A percentile compares a stretch with the other conserved stretches of the same genome.
phyloP scores from a whole-genome alignment of 2,797 vertebrate species.

The Vespertilio murinus region DNA sequence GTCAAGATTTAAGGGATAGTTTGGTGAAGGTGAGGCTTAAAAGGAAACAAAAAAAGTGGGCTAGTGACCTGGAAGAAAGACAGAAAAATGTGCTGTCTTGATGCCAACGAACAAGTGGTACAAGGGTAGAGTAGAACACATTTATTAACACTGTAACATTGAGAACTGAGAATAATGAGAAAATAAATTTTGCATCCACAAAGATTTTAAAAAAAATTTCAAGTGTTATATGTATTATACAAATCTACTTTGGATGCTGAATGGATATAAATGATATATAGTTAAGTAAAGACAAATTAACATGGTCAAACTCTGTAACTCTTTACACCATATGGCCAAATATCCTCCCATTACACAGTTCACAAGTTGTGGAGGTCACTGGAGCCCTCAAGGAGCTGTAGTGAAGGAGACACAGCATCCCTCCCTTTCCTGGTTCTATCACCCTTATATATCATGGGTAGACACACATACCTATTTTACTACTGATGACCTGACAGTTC shows the following conservation, averaged over 20 bases:
- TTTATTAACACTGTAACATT: neutral
- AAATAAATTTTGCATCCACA: neutral
- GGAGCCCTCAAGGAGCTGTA: neutral
- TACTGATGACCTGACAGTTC: neutral
- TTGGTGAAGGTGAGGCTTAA: neutral
- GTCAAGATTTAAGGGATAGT: neutral
- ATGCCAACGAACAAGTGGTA: neutral
- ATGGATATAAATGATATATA: neutral
- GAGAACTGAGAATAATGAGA: neutral
- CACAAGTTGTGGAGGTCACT: neutral
- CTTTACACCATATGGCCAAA: neutral
- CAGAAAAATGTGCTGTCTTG: neutral
- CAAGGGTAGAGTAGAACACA: neutral
- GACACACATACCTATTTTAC: neutral
- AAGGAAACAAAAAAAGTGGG: neutral
- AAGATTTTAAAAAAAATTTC: neutral
- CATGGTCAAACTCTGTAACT: neutral
- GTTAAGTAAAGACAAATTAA: neutral
- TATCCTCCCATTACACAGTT: neutral
- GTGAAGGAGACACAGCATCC: neutral
- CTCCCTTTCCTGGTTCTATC: neutral
- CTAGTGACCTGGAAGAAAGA: neutral
- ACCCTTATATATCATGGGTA: neutral
- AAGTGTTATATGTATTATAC: neutral
- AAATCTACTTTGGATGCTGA: slow-evolving; percentile 15